Percentiles rank a stretch among this genome's conserved stretches.
phyloP scores from a whole-genome alignment of 2,888 invertebrate species.

The Himalopsyche japonica region DNA sequence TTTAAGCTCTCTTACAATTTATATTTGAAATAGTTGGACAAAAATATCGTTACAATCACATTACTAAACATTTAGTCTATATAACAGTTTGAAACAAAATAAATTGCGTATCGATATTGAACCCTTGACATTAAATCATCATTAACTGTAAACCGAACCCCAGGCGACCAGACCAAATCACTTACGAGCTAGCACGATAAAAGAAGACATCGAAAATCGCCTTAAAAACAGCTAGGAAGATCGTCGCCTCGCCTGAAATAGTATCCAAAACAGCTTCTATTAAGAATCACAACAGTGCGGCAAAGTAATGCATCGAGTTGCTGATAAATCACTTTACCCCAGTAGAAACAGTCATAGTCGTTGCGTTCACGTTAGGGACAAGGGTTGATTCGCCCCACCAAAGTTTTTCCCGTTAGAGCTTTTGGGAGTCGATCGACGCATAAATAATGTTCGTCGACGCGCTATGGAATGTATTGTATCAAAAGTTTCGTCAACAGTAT shows the following conservation, averaged over 20 bases:
- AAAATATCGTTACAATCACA: no score
- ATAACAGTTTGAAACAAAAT: neutral
- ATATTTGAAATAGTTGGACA: no score
- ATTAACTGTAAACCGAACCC: constrained; percentile 22
- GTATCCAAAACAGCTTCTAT: constrained; percentile 7
- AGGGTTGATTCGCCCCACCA: neutral
- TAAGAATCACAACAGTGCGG: constrained; percentile 29
- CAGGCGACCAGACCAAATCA: constrained; percentile 27
- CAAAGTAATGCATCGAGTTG: constrained; percentile 15
- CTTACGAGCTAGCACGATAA: constrained; percentile 34
- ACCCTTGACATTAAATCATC: constrained; percentile 21
- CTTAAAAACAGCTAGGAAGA: constrained; percentile 2
- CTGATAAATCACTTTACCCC: constrained; percentile 34
- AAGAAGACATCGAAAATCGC: constrained; percentile 14
- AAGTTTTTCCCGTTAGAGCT: neutral
- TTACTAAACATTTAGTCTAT: no score
- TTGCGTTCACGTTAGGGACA: neutral
- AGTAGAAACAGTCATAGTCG: neutral
- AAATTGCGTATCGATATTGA: neutral
- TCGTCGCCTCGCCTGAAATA: neutral
- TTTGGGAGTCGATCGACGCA: constrained; percentile 1
- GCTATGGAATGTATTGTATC: neutral
- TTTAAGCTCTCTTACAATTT: no score
- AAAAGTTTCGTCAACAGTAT: neutral
- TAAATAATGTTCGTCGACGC: neutral